These are phyloP conservation scores for Napeogenes inachia DNA, from an alignment of 2,888 invertebrate species.

Conservation along the genomic window DNA sequence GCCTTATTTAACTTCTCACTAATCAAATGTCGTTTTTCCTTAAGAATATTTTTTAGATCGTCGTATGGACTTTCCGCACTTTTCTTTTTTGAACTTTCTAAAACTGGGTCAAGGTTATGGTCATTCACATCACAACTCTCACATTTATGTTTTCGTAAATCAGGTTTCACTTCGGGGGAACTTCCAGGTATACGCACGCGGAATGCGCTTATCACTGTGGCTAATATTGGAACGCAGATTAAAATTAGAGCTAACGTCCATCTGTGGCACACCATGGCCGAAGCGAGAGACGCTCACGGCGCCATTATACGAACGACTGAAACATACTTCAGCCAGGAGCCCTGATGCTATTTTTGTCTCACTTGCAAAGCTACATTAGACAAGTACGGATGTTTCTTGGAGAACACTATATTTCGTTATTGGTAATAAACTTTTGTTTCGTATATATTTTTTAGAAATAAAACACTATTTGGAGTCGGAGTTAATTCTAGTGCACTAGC, in stretches of 20 bases:
- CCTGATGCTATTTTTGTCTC: slow-evolving; percentile 57
- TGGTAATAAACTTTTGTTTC: slow-evolving; percentile 45
- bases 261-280: slow-evolving; percentile 68
- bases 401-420: slow-evolving; percentile 43
- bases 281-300: slow-evolving; percentile 65
- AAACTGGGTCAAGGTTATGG: slow-evolving; percentile 49
- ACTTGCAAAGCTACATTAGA: slow-evolving; percentile 50
- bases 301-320: slow-evolving; percentile 68
- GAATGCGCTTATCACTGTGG: slow-evolving; percentile 75
- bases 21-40: slow-evolving; percentile 49
- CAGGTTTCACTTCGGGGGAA: slow-evolving; percentile 43
- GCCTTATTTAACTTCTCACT: slow-evolving; percentile 43
- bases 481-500: slow-evolving; percentile 81
- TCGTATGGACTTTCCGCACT: slow-evolving; percentile 55
- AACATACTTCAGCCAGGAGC: slow-evolving; percentile 47
- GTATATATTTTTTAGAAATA: slow-evolving; percentile 49
- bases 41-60: slow-evolving; percentile 50
- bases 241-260: slow-evolving; percentile 71
- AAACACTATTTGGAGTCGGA: slow-evolving; percentile 69
- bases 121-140: slow-evolving; percentile 64
- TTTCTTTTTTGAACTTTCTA: slow-evolving; percentile 59
- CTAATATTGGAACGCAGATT: slow-evolving; percentile 67
- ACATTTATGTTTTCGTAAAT: slow-evolving; percentile 58
- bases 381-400: slow-evolving; percentile 54
- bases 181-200: slow-evolving; percentile 68